Evolutionary conservation across 2,797 vertebrate genomes (phyloP).

Genomic region (Limosa lapponica): DNA sequence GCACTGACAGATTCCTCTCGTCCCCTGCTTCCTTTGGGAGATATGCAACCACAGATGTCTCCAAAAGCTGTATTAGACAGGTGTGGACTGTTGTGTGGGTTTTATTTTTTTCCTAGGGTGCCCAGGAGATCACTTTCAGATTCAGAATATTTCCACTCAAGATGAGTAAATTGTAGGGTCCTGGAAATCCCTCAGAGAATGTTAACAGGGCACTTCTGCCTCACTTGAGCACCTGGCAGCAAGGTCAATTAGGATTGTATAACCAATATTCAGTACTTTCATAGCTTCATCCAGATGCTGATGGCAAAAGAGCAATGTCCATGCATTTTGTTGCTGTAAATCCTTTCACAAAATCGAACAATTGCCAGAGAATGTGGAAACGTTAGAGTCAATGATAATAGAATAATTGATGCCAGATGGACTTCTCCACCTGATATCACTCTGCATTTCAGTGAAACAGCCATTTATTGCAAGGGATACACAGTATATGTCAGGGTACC

Average conservation of each 20-base stretch:
- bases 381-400: neutral
- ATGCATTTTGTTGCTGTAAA: slow-evolving; percentile 8
- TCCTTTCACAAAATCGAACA: neutral
- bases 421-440: slow-evolving; percentile 1
- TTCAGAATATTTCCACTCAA: neutral
- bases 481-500: neutral
- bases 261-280: neutral
- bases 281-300: slow-evolving; percentile 17
- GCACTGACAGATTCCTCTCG: neutral
- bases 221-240: neutral
- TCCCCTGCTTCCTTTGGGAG: neutral
- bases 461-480: neutral
- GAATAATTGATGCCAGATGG: slow-evolving; percentile 21
- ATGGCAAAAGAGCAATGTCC: neutral
- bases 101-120: neutral
- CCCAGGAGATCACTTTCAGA: neutral
- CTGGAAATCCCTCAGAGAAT: neutral
- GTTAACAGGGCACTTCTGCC: neutral
- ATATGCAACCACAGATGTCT: neutral
- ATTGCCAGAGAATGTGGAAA: slow-evolving; percentile 29
- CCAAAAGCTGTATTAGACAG: neutral
- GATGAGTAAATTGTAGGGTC: neutral
- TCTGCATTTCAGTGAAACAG: neutral
- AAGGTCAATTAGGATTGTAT: neutral
- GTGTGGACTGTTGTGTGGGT: neutral